Evolutionary conservation across 2,113 vertebrate species (phyloP).

Genomic region (Scopus umbretta): DNA sequence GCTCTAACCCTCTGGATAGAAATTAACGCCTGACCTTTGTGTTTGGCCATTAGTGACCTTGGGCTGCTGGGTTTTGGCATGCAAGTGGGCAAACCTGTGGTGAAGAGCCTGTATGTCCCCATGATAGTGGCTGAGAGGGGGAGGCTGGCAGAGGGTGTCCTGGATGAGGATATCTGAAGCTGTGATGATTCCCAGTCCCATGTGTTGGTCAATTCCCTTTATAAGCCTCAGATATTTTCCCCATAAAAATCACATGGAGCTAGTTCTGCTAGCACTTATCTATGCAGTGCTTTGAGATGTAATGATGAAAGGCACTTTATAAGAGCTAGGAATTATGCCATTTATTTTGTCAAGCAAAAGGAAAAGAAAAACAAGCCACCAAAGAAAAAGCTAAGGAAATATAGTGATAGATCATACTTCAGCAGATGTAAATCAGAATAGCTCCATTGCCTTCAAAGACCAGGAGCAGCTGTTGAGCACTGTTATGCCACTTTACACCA

Average conservation of each 20-base stretch:
- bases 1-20: background rate
- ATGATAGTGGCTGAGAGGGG: background rate
- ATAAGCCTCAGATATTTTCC: background rate
- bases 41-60: background rate
- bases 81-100: background rate
- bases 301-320: background rate
- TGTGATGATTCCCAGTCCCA: background rate
- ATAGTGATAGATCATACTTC: background rate
- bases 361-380: background rate
- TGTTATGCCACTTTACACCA: background rate
- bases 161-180: background rate
- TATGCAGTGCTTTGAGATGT: background rate
- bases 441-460: conserved; percentile 19
- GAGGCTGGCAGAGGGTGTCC: background rate
- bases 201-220: background rate
- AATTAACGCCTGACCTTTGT: background rate
- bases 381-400: conserved; percentile 10
- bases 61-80: background rate
- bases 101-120: background rate
- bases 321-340: background rate
- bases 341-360: conserved; percentile 42
- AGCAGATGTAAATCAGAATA: conserved; percentile 27
- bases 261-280: background rate
- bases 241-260: fast-evolving
- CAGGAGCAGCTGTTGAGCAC: conserved; percentile 28